Conservation (phyloP, 2,888 invertebrate species). For the Panopea generosa region DNA sequence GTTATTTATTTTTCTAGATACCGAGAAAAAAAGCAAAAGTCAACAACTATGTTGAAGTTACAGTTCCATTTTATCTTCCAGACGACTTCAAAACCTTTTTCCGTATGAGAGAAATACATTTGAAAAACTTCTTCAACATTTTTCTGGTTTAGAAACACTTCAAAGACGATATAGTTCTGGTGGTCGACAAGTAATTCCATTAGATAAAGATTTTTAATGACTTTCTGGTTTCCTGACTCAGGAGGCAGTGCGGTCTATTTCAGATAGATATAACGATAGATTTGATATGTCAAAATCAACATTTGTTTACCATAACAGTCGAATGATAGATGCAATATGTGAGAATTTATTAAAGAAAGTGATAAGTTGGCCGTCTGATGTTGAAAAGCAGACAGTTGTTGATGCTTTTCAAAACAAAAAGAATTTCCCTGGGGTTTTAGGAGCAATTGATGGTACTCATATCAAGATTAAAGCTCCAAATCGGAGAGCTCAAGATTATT, state of each 20-base stretch:
- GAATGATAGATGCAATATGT: constrained; percentile 22
- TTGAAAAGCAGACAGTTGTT: neutral
- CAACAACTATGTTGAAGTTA: constrained; percentile 21
- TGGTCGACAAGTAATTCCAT: constrained; percentile 31
- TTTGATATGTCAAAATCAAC: constrained; percentile 32
- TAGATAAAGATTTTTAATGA: constrained; percentile 38
- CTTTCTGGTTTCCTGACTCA: constrained; percentile 39
- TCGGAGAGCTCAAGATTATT: constrained; percentile 1
- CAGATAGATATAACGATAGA: constrained; percentile 25
- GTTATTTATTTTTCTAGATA: constrained; percentile 13
- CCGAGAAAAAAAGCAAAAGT: constrained; percentile 16
- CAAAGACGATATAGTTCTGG: constrained; percentile 5
- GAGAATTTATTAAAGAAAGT: constrained; percentile 13
- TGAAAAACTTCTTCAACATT: constrained; percentile 5
- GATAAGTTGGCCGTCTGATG: neutral
- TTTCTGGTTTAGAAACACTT: neutral
- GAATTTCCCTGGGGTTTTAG: constrained; percentile 25
- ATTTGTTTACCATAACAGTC: constrained; percentile 28
- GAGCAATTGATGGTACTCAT: constrained; percentile 33
- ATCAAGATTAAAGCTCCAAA: constrained; percentile 12
- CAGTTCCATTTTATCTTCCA: constrained; percentile 25
- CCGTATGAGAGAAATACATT: constrained; percentile 10
- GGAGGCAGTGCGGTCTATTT: constrained; percentile 36
- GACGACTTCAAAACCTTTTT: constrained; percentile 35
- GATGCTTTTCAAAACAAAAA: constrained; percentile 20